Percentiles rank a stretch among this genome's conserved stretches.
These are phyloP conservation scores for Oncopodura yosiiana DNA, from an alignment of 1,140 invertebrate species.

Conservation along the genomic window DNA sequence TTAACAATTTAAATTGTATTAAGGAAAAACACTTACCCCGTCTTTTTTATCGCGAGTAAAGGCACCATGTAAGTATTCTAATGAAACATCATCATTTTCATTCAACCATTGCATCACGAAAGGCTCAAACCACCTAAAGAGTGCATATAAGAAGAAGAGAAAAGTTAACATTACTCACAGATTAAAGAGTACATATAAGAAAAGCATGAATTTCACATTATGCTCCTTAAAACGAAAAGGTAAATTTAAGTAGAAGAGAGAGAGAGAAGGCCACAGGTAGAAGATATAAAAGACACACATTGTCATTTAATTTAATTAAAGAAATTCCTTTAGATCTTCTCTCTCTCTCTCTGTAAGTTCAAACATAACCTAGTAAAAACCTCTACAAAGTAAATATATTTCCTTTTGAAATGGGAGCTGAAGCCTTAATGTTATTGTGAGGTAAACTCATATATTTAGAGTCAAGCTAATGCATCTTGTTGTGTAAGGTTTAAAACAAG, in stretches of 20 bases:
- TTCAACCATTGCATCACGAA: slow-evolving; percentile 99
- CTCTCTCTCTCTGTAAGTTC: background rate
- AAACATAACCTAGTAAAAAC: no score
- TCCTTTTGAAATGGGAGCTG: no score
- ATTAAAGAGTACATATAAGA: no score
- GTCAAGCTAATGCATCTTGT: no score
- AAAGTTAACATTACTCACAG: no score
- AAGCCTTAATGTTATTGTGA: no score
- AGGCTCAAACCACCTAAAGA: slow-evolving; percentile 86
- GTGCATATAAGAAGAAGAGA: slow-evolving; percentile 7
- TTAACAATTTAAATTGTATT: slow-evolving; percentile 10
- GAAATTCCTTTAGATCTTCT: slow-evolving; percentile 1
- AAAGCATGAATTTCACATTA: no score
- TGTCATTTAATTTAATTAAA: slow-evolving; percentile 13
- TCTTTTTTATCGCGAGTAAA: slow-evolving; percentile 98
- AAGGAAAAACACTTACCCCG: slow-evolving; percentile 59
- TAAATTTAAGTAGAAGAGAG: slow-evolving; percentile 4
- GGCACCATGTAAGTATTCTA: slow-evolving; percentile 97
- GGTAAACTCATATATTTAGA: no score
- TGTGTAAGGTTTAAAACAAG: no score
- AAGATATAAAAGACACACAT: slow-evolving; percentile 6
- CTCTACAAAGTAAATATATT: no score
- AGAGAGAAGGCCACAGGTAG: no score
- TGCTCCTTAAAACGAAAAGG: no score
- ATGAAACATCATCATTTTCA: slow-evolving; percentile 97